Evolutionary conservation across 2,888 invertebrate species (phyloP).

Genomic region (Ichneumoninae sp.): DNA sequence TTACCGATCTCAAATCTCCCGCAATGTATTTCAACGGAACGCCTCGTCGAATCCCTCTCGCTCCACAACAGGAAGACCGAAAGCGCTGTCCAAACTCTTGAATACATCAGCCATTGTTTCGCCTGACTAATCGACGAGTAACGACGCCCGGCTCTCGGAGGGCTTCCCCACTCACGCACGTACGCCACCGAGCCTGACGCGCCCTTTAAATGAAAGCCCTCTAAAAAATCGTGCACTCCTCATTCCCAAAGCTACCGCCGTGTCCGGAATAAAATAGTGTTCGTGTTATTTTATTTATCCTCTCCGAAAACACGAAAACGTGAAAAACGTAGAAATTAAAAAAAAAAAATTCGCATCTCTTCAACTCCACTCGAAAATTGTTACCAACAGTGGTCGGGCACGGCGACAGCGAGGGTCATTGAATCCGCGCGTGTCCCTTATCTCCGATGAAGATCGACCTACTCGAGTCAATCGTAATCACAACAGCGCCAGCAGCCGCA

Average conservation of each 20-base stretch:
- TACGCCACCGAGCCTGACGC: no score
- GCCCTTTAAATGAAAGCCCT: background rate
- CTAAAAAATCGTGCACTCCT: background rate
- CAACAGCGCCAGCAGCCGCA: slow-evolving; percentile 22
- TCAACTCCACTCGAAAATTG: background rate
- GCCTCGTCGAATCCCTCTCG: background rate
- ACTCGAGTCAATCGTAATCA: slow-evolving; percentile 34
- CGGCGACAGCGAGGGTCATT: background rate
- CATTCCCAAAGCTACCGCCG: background rate
- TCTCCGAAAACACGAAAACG: no score
- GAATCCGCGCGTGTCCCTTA: background rate
- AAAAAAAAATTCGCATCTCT: background rate
- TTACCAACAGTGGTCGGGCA: background rate
- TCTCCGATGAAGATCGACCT: slow-evolving; percentile 16
- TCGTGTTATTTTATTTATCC: background rate
- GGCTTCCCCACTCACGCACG: no score
- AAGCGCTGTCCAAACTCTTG: background rate
- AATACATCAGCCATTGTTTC: background rate
- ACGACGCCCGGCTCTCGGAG: no score
- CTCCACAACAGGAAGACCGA: background rate
- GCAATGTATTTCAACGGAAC: background rate
- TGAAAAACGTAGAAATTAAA: background rate
- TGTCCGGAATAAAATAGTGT: background rate
- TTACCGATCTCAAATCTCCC: background rate
- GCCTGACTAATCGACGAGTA: no score